Evolutionary conservation across 2,888 invertebrate genomes (phyloP).

Genomic region (Thymelicus acteon): DNA sequence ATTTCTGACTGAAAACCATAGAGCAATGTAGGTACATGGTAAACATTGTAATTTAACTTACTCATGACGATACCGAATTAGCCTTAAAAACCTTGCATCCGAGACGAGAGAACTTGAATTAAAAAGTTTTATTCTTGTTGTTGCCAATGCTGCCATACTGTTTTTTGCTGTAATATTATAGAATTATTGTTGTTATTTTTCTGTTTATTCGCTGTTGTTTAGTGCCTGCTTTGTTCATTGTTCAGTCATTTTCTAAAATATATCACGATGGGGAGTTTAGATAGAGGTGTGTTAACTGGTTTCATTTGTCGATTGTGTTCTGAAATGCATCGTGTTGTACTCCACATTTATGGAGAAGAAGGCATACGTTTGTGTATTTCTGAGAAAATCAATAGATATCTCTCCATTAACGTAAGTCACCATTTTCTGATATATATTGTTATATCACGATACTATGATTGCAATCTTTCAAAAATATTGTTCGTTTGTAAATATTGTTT

Average conservation of each 20-base stretch:
- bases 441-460: no score
- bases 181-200: slow-evolving; percentile 18
- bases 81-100: background rate
- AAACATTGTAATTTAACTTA: no score
- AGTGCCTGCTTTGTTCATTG: background rate
- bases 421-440: slow-evolving; percentile 17
- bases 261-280: slow-evolving; percentile 90
- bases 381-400: slow-evolving; percentile 91
- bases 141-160: slow-evolving; percentile 14
- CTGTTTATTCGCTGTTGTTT: slow-evolving; percentile 9
- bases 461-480: background rate
- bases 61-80: no score
- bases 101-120: background rate
- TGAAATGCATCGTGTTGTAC: slow-evolving; percentile 92
- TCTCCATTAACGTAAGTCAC: slow-evolving; percentile 90
- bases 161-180: slow-evolving; percentile 3
- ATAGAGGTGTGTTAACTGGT: slow-evolving; percentile 91
- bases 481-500: background rate
- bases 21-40: no score
- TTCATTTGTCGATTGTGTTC: slow-evolving; percentile 94
- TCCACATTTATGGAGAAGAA: slow-evolving; percentile 93
- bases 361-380: slow-evolving; percentile 90
- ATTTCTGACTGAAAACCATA: no score
- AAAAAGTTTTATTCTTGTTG: background rate
- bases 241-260: slow-evolving; percentile 15